Evolutionary conservation across 2,888 invertebrate genomes (phyloP), one percentile per base, ranked within the genome.

Genomic region (Zootermopsis nevadensis): DNA sequence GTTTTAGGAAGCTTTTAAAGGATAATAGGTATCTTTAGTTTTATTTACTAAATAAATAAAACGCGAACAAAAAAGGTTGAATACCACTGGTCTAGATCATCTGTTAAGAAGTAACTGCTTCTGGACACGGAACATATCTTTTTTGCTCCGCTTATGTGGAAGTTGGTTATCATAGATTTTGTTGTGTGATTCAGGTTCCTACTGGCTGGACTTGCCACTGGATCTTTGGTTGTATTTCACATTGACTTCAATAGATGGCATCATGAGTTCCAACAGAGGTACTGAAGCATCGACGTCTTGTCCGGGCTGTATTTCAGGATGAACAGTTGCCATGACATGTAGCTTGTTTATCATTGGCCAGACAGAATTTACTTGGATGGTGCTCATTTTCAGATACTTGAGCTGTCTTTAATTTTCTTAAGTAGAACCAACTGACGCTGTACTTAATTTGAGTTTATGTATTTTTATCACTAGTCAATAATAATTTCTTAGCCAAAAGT

Each of bases 201-300:
- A 87, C 91, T 99, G 88, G 99, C 99, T 87, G 99, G 99, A 82
- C 92, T 99, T 83, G 97, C 98, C 83, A 97, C 99, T 87, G 99
- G 99, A 82, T 98, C 99, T 82, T 95, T 99, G 87, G 97, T 99
- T 85, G 98, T 99, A 87, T 99, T 99, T 92, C 99, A 99, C 92
- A 98, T 99, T 90, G 99, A 99, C 91, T 99, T 99, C 92, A 99
- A 99, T 91, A 93, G 97, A 89, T 98, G 98, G 98, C 98, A 98
- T 90, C 97, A 98, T 89, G 97, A 98, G 90, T 98, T 97, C 90
- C 97, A 98, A 89, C 97, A 97, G 90, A 94, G 97, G 87, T 97
- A 97, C 92, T 97, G 93, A 93, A 67, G 38, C n/a, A 74, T 74
- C 42, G 35, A 15, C 10, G 12, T 33, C 42, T 30, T 2, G 67